Percentiles rank a stretch among this genome's conserved stretches.
Evolutionary conservation across 2,888 invertebrate genomes (phyloP).

Genomic region (Lordiphosa fenestrarum): DNA sequence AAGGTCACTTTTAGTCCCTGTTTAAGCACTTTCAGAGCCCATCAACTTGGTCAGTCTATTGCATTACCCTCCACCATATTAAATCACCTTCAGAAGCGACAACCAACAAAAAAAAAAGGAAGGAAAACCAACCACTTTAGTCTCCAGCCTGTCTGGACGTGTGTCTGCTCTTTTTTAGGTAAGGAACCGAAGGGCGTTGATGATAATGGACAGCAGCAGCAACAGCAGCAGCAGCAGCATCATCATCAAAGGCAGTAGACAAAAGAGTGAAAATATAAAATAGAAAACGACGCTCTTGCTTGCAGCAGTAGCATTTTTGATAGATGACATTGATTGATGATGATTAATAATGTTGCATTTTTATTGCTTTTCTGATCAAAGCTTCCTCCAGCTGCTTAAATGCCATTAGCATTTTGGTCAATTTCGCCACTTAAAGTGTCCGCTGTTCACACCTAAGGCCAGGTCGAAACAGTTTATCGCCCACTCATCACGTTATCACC

Average conservation of each 20-base stretch:
- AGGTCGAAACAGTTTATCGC: conserved; percentile 7
- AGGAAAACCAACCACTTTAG: too few relatives aligned
- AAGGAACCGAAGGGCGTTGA: conserved; percentile 38
- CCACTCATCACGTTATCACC: conserved; percentile 4
- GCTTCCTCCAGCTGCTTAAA: conserved; percentile 44
- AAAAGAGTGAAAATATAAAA: conserved; percentile 10
- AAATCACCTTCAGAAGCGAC: too few relatives aligned
- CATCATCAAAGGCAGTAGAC: conserved; percentile 24
- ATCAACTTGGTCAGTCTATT: background rate
- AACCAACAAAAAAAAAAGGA: too few relatives aligned
- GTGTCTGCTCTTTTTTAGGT: conserved; percentile 31
- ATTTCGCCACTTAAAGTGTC: conserved; percentile 16
- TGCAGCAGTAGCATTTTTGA: conserved; percentile 52
- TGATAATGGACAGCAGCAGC: conserved; percentile 40
- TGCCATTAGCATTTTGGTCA: conserved; percentile 43
- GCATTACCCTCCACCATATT: background rate
- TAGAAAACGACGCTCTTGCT: conserved; percentile 1
- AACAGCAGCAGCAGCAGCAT: conserved; percentile 15
- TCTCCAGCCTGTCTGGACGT: conserved; percentile 28
- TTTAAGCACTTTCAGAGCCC: too few relatives aligned
- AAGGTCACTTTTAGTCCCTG: too few relatives aligned
- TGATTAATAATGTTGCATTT: conserved; percentile 80
- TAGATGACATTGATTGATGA: conserved; percentile 80
- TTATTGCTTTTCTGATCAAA: conserved; percentile 75
- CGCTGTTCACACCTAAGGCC: conserved; percentile 1